A percentile compares a stretch with the other conserved stretches of the same genome.
These are phyloP conservation scores for Sebastes paucispinis DNA, from an alignment of 2,797 vertebrate genomes.

Conservation along the genomic window DNA sequence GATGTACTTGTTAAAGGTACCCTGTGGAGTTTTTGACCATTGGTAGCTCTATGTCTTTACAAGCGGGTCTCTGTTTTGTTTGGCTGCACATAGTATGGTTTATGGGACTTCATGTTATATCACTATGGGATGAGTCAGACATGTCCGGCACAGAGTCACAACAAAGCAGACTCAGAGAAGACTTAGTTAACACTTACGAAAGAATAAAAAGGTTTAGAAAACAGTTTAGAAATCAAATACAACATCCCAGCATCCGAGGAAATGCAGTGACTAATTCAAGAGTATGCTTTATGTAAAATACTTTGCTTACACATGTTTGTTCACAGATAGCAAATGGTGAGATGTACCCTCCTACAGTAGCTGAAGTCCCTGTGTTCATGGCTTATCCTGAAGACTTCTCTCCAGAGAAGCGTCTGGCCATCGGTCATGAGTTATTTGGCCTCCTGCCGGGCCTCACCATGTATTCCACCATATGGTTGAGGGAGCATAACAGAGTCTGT, in stretches of 20 bases:
- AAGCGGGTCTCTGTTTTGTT: too few species aligned
- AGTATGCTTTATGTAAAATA: background rate
- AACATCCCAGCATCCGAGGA: background rate
- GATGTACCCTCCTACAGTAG: slow-evolving; percentile 86
- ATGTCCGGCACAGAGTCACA: background rate
- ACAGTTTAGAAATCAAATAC: background rate
- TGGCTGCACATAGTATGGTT: too few species aligned
- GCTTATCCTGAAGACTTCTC: slow-evolving; percentile 80
- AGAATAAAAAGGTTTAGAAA: background rate
- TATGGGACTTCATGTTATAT: too few species aligned
- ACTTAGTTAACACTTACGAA: background rate
- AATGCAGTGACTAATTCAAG: background rate
- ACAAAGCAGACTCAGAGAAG: background rate
- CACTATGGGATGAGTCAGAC: too few species aligned
- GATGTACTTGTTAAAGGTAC: background rate
- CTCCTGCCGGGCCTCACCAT: slow-evolving; percentile 90
- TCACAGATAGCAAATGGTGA: slow-evolving; percentile 87
- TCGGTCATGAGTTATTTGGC: slow-evolving; percentile 92
- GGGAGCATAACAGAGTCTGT: slow-evolving; percentile 94
- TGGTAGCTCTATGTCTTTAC: too few species aligned
- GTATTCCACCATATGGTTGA: slow-evolving; percentile 91
- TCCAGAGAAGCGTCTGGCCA: slow-evolving; percentile 78
- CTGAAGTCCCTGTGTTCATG: slow-evolving; percentile 86
- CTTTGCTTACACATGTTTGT: background rate
- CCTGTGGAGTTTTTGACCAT: background rate